These are phyloP conservation scores for Cecropterus lyciades DNA, from an alignment of 1,140 invertebrate species.

Conservation along the genomic window DNA sequence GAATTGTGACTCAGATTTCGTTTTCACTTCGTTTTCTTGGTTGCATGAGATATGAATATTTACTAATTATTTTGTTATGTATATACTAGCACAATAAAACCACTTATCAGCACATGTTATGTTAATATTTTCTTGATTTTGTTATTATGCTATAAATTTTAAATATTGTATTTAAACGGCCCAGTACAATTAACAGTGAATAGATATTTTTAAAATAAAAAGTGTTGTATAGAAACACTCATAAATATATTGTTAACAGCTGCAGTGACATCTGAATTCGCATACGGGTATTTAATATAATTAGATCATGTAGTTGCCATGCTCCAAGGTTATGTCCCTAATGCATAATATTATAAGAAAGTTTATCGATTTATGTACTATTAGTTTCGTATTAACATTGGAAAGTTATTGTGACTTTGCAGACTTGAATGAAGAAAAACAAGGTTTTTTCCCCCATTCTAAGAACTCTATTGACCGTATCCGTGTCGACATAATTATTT, in stretches of 20 bases:
- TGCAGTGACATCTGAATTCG: slow-evolving; percentile 17
- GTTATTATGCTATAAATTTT: too few species aligned
- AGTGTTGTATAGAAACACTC: background rate
- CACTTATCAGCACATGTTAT: too few species aligned
- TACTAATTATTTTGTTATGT: background rate
- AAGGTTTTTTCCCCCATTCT: background rate
- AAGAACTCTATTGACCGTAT: background rate
- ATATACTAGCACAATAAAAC: background rate
- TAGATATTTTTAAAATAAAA: background rate
- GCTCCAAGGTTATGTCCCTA: slow-evolving; percentile 17
- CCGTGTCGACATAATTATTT: background rate
- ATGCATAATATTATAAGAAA: slow-evolving; percentile 7
- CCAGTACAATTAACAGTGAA: too few species aligned
- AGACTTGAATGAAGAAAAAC: background rate
- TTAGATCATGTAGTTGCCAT: slow-evolving; percentile 18
- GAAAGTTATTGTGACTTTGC: background rate
- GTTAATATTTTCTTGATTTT: background rate
- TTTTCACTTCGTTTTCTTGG: slow-evolving; percentile 25
- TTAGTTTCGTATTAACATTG: background rate
- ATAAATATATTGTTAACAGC: slow-evolving; percentile 26
- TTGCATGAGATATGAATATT: slow-evolving; percentile 5
- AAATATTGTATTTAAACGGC: too few species aligned
- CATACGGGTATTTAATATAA: slow-evolving; percentile 29
- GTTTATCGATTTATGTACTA: background rate
- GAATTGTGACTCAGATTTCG: slow-evolving; percentile 30